phyloP scores from a whole-genome alignment of 2,113 vertebrate species.

The Lophius piscatorius region DNA sequence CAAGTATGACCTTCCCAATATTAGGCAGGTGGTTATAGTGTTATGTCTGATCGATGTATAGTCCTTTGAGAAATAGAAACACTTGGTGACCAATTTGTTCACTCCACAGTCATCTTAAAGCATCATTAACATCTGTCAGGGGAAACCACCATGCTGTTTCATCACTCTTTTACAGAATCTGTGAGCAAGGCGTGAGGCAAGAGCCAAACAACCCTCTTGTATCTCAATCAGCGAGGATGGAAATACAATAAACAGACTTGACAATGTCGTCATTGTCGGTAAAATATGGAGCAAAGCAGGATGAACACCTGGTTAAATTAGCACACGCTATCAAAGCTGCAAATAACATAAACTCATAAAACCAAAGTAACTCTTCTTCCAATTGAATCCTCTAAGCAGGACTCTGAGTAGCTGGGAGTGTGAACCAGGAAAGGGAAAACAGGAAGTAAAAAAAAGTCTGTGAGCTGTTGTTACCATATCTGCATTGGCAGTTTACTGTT shows the following conservation, averaged over 20 bases:
- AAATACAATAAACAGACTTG: constrained; percentile 64
- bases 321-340: not conserved
- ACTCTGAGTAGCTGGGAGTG: constrained; percentile 4
- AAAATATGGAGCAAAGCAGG: constrained; percentile 29
- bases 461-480: constrained; percentile 2
- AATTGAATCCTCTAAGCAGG: too few relatives aligned
- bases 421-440: not conserved
- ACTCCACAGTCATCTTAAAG: constrained; percentile 30
- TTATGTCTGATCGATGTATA: too few relatives aligned
- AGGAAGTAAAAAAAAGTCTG: constrained; percentile 42
- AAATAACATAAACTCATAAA: not conserved
- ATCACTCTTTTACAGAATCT: constrained; percentile 10
- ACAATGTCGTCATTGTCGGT: constrained; percentile 59
- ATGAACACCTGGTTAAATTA: not conserved
- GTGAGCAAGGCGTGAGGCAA: constrained; percentile 26
- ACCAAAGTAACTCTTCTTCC: too few relatives aligned
- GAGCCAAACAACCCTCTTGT: constrained; percentile 55
- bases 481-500: constrained; percentile 28
- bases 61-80: too few relatives aligned
- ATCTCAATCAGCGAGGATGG: constrained; percentile 54
- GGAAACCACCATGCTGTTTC: constrained; percentile 50
- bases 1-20: too few relatives aligned
- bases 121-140: constrained; percentile 27
- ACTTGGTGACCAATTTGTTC: too few relatives aligned
- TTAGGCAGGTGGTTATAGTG: too few relatives aligned